Percentiles rank a stretch among this genome's conserved stretches.
These are phyloP conservation scores for Rhincodon typus DNA, from an alignment of 2,797 vertebrate genomes.

Conservation along the genomic window DNA sequence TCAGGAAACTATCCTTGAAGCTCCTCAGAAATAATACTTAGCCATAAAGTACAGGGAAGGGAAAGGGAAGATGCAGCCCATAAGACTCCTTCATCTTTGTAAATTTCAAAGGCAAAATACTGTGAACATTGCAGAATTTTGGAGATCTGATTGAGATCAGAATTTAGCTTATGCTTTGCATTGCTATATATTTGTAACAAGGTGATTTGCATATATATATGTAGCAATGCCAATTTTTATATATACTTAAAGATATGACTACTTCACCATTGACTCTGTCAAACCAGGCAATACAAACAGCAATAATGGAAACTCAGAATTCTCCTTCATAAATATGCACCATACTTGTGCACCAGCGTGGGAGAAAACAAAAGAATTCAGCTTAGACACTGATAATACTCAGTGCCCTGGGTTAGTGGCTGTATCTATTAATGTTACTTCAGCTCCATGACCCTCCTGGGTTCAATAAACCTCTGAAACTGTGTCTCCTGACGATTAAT, in stretches of 20 bases:
- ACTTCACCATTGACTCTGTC: not conserved
- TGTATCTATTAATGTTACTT: not conserved
- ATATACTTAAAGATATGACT: not conserved
- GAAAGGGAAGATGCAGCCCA: too few species aligned
- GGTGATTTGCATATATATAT: not conserved
- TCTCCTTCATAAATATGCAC: not conserved
- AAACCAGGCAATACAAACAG: not conserved
- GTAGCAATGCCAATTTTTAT: not conserved
- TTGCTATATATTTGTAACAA: not conserved
- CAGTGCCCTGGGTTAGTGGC: not conserved
- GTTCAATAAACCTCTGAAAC: not conserved
- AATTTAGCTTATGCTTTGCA: not conserved
- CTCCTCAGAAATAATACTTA: too few species aligned
- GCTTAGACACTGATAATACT: not conserved
- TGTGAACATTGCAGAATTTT: not conserved
- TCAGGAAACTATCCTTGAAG: too few species aligned
- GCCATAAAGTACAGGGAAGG: too few species aligned
- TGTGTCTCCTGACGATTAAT: not conserved
- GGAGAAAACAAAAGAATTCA: not conserved
- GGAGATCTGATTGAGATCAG: not conserved
- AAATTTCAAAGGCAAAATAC: not conserved
- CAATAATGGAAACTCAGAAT: not conserved
- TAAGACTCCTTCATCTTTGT: not conserved
- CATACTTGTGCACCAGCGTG: not conserved
- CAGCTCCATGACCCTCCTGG: not conserved